These are phyloP conservation scores for Zaprionus obscuricornis DNA, from an alignment of 2,888 invertebrate genomes.

Conservation along the genomic window DNA sequence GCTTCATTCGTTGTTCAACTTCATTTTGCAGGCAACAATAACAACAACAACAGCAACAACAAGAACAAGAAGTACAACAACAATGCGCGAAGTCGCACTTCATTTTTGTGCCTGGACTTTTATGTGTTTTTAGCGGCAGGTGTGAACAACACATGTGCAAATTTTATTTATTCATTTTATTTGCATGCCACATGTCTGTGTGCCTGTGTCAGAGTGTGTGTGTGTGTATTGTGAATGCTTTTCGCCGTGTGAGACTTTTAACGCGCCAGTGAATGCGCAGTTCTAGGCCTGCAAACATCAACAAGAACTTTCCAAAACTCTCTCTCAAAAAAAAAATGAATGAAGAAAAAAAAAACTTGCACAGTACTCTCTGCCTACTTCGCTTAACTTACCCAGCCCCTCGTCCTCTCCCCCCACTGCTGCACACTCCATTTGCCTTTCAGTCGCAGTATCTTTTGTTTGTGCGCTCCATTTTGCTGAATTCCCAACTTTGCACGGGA, in stretches of 20 bases:
- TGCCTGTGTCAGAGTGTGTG: slow-evolving; percentile 29
- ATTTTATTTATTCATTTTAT: slow-evolving; percentile 80
- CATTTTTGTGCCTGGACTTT: slow-evolving; percentile 42
- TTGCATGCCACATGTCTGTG: slow-evolving; percentile 57
- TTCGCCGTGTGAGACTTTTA: slow-evolving; percentile 63
- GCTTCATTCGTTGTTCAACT: slow-evolving; percentile 65
- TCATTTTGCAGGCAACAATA: slow-evolving; percentile 53
- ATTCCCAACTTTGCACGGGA: slow-evolving; percentile 68
- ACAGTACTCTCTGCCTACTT: no score
- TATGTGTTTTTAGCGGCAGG: slow-evolving; percentile 71
- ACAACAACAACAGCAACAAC: slow-evolving; percentile 4
- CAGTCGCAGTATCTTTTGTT: slow-evolving; percentile 67
- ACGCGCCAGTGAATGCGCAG: slow-evolving; percentile 76
- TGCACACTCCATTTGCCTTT: slow-evolving; percentile 20
- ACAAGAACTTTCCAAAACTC: no score
- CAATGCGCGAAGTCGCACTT: slow-evolving; percentile 44
- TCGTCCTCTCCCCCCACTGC: neutral
- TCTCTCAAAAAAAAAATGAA: no score
- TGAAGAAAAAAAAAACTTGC: no score
- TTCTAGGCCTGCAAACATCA: slow-evolving; percentile 58
- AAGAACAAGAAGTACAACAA: slow-evolving; percentile 27
- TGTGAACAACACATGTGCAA: slow-evolving; percentile 74
- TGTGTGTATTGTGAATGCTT: slow-evolving; percentile 33
- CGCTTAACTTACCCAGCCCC: neutral
- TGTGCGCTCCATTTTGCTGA: slow-evolving; percentile 76